Conservation (phyloP, 2,113 vertebrate genomes). For the Sisor rabdophorus region DNA sequence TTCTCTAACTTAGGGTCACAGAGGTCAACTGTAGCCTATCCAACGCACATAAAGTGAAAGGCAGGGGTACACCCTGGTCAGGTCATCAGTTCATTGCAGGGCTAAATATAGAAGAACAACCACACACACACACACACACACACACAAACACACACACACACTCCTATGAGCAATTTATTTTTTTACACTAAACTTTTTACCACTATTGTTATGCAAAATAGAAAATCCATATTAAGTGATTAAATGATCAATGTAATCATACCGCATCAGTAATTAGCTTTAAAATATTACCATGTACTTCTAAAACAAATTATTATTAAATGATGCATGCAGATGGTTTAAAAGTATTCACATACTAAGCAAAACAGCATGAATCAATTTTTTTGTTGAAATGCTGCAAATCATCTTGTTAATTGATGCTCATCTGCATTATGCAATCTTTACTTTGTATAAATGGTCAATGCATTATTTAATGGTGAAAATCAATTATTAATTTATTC, state of each 20-base stretch:
- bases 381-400: slow-evolving; percentile 4
- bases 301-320: slow-evolving; percentile 14
- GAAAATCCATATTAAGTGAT: no score
- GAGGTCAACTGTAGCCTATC: no score
- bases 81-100: no score
- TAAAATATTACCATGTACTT: background rate
- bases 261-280: background rate
- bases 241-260: background rate
- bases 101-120: no score
- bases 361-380: background rate
- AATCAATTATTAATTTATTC: background rate
- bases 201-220: background rate
- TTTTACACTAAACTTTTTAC: no score
- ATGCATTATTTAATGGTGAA: background rate
- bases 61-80: no score
- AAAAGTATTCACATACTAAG: background rate
- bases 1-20: no score
- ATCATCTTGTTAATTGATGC: slow-evolving; percentile 3
- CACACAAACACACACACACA: background rate
- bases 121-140: no score
- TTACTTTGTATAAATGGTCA: background rate
- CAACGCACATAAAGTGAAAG: no score
- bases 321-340: background rate
- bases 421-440: background rate
- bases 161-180: background rate